A percentile compares a stretch with the other conserved stretches of the same genome.
Conservation (phyloP, 37 sponge, comb jelly and placozoan genomes). For the Aplysina aerophoba region DNA sequence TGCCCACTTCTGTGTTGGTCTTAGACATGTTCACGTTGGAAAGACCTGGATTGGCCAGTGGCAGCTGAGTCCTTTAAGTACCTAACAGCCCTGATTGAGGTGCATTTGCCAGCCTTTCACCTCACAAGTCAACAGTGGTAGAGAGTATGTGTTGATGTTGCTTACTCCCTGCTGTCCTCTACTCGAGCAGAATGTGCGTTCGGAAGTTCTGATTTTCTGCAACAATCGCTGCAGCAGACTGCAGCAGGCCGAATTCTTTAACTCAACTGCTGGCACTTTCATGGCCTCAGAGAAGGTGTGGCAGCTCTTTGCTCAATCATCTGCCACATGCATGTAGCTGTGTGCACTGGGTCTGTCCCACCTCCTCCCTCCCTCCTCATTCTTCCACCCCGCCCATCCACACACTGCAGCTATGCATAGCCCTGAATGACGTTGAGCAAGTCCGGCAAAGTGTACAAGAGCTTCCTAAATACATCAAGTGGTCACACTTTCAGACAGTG, state of each 20-base stretch:
- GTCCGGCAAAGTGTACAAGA: conserved; percentile 25
- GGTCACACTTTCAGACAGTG: not conserved
- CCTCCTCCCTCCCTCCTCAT: too few relatives aligned
- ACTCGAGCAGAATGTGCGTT: not conserved
- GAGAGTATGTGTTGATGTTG: too few relatives aligned
- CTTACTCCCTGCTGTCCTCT: not conserved
- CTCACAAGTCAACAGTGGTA: too few relatives aligned
- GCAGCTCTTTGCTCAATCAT: too few relatives aligned
- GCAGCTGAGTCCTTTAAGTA: conserved; percentile 9
- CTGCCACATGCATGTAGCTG: too few relatives aligned
- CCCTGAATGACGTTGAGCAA: conserved; percentile 31
- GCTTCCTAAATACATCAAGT: conserved; percentile 1
- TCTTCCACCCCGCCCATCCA: not conserved
- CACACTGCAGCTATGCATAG: conserved; percentile 19
- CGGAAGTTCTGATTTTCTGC: not conserved
- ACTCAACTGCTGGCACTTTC: not conserved
- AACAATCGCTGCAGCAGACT: not conserved
- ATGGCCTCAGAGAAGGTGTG: not conserved
- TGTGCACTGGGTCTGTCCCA: too few relatives aligned
- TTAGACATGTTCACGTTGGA: conserved; percentile 3
- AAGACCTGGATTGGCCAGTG: conserved; percentile 7
- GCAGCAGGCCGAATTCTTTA: not conserved
- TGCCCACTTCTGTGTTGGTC: not conserved
- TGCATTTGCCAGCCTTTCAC: not conserved
- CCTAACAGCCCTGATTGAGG: not conserved